Percentiles rank a stretch among this genome's conserved stretches.
Conservation (phyloP, 2,113 vertebrate genomes). For the Neopipo cinnamomea region DNA sequence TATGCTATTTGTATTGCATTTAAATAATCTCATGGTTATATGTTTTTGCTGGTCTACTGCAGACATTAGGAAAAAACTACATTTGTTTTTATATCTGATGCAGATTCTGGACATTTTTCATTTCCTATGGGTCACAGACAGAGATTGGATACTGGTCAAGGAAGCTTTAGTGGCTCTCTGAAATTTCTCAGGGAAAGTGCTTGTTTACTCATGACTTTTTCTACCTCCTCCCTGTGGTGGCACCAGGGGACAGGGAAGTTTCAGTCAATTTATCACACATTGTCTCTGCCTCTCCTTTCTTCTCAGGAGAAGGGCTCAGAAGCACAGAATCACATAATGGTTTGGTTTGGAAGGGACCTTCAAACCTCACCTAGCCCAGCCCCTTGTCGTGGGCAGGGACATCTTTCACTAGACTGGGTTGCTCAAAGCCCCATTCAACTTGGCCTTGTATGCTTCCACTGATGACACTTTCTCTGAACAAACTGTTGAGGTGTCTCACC, state of each 20-base stretch:
- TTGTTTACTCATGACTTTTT: not conserved
- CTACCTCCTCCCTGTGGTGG: not conserved
- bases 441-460: not conserved
- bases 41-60: not conserved
- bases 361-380: not conserved
- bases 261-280: not conserved
- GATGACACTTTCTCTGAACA: not conserved
- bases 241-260: not conserved
- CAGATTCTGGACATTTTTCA: not conserved
- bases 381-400: not conserved
- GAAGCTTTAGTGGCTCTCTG: not conserved
- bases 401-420: not conserved
- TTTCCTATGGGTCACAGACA: not conserved
- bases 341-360: not conserved
- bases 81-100: not conserved
- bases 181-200: not conserved
- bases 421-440: not conserved
- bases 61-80: not conserved
- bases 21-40: not conserved
- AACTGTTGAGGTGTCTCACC: not conserved
- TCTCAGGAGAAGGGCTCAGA: not conserved
- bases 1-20: not conserved
- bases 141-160: not conserved
- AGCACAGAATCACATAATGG: not conserved
- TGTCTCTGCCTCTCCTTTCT: not conserved